Evolutionary conservation across 2,113 vertebrate genomes (phyloP).

Genomic region (Phylloscopus whistleri): DNA sequence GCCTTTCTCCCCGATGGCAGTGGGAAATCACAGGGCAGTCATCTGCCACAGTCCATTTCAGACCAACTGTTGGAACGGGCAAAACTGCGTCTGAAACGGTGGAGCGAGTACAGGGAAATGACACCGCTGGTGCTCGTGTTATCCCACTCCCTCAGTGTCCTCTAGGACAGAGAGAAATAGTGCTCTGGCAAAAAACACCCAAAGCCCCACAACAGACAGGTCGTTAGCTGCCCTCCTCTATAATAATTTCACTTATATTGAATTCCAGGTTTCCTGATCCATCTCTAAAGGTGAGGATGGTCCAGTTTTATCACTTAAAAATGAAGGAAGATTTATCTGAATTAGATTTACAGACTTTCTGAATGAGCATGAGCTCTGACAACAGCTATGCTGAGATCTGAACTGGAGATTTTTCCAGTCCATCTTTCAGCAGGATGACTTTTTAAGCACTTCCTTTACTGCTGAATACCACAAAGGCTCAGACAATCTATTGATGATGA

Average conservation of each 20-base stretch:
- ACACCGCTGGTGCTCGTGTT: background rate
- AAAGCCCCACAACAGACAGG: background rate
- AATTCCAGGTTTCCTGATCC: constrained; percentile 32
- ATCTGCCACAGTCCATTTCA: constrained; percentile 34
- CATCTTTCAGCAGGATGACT: constrained; percentile 51
- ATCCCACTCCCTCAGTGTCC: background rate
- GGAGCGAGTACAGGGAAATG: background rate
- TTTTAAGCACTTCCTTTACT: constrained; percentile 59
- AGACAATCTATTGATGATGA: constrained; percentile 59
- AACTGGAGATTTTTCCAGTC: constrained; percentile 58
- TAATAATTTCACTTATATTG: constrained; percentile 32
- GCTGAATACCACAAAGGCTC: constrained; percentile 47
- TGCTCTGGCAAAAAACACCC: background rate
- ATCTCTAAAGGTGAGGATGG: constrained; percentile 30
- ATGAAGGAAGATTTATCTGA: constrained; percentile 44
- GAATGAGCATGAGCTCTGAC: constrained; percentile 4
- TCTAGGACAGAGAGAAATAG: background rate
- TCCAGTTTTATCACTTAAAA: constrained; percentile 37
- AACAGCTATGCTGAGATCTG: constrained; percentile 24
- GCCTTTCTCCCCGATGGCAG: background rate
- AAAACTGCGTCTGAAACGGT: background rate
- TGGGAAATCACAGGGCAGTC: constrained; percentile 3
- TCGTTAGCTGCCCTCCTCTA: constrained; percentile 29
- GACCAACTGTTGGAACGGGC: background rate
- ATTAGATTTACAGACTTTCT: constrained; percentile 40